Conservation (phyloP, 2,888 invertebrate species). For the Latrodectus hesperus region DNA sequence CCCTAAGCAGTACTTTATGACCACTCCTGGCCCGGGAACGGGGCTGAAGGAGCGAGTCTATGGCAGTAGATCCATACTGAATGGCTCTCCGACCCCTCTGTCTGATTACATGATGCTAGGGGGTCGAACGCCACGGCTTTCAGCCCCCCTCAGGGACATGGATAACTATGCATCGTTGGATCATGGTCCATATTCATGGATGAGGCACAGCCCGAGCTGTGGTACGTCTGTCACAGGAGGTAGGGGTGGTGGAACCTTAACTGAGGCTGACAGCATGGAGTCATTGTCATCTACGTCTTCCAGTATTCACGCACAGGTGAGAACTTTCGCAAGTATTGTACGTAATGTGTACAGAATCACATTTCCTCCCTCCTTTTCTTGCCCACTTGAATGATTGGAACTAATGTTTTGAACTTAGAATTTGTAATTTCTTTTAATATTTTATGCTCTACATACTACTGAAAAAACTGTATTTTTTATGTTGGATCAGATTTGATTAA, state of each 20-base stretch:
- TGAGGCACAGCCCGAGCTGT: conserved; percentile 70
- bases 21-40: conserved; percentile 70
- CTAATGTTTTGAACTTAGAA: too few species aligned
- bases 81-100: conserved; percentile 71
- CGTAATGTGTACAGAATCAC: too few species aligned
- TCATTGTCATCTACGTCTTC: conserved; percentile 76
- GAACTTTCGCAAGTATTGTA: neutral
- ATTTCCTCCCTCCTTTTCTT: too few species aligned
- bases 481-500: too few species aligned
- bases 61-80: conserved; percentile 73
- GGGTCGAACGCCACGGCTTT: conserved; percentile 44
- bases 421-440: too few species aligned
- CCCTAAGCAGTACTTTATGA: conserved; percentile 65
- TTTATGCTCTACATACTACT: too few species aligned
- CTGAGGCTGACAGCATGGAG: conserved; percentile 91
- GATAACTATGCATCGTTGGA: conserved; percentile 66
- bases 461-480: too few species aligned
- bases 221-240: conserved; percentile 62
- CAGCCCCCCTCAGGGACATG: conserved; percentile 43
- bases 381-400: too few species aligned
- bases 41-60: conserved; percentile 72
- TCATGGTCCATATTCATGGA: conserved; percentile 70
- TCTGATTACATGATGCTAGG: conserved; percentile 61
- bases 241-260: conserved; percentile 78
- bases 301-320: conserved; percentile 73